Evolutionary conservation across 2,113 vertebrate genomes (phyloP), one percentile per base, ranked within the genome.

Genomic region (Parus major): DNA sequence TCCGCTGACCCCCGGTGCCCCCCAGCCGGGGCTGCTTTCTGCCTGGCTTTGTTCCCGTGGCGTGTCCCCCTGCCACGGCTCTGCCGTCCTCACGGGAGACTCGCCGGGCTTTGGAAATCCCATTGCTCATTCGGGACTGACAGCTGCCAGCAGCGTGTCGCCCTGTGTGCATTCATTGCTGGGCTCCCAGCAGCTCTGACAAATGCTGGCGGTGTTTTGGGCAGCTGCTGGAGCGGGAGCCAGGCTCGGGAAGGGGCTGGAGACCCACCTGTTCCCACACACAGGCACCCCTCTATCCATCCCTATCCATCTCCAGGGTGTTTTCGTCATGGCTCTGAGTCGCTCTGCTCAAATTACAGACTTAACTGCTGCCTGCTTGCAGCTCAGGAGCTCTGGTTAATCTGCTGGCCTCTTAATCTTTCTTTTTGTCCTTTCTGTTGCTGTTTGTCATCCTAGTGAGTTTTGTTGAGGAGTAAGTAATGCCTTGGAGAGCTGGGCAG

Each of bases 371-470:
- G 93, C 86, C 88, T 73, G 49, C 12, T 2, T 44, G 66, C 78
- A 61, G 93, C 91, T 95, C 92, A 55, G 89, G 55, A 89, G 79
- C 82, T 94, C 88, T 85, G 68, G 15, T 93, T 96, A 91, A 95
- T 94, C 91, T 89, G 73, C 15, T 72, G 82, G 89, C 65, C 77
- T 95, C 93, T 96, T 95, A 92, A 93, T 96, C 92, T 96, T 72
- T 66, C 36, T 91, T 79, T 92, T 91, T 90, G 87, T 88, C 82
- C 84, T 95, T 88, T 93, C 87, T 80, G 91, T 69, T 70, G 87
- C 77, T 8, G 13, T 87, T 96, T 85, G 65, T 88, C 47, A 55
- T 91, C 85, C 55, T 75, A 49, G 59, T 6, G 70, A 90, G 50
- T 60, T 79, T 85, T 17, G 55, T n/a, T 57, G 10, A 64, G 65